Evolutionary conservation across 1,140 invertebrate genomes (phyloP), one percentile per base, ranked within the genome.

Genomic region (Conopomorpha cramerella): DNA sequence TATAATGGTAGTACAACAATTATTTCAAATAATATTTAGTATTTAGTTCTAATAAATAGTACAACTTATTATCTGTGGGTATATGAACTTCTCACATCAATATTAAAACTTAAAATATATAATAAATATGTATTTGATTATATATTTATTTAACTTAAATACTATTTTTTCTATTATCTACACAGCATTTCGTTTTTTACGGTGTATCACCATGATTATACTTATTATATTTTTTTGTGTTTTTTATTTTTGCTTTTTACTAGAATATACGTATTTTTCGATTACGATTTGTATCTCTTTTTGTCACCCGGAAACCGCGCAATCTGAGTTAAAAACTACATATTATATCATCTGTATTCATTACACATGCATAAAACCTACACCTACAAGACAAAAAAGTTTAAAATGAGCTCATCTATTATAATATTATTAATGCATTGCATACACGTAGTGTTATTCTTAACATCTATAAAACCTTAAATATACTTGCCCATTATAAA

Each of bases 161-260:
- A 31, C 60, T 68, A 73, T 46, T 33, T 38, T 71, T 62, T 62
- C 72, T 80, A 80, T 80, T 80, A 80, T 80, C 77, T 78, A 78
- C 74, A 78, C 77, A 78, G 77, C 77, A 78, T 80, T 76, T 70
- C 44, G 45, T 55, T 35, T 61, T 56, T 66, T 30, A 34, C 34
- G 23, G 25, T 43, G 38, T 43, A 36, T 44, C 28, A 31, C 39
- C 29, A 26, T 41, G 26, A 30, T 27, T 11, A 35, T 35, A 35
- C 14, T 35, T 46, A 43, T 23, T 11, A 16, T 47, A 51, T 6
- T 23, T 6, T 6, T 6, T 6, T 23, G 19, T 10, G 10, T 6
- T 23, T 23, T 6, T 10, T 23, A 23, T 10, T 23, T 6, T 6
- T 23, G 10, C 4, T 23, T 23, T 23, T 6, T 6, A 23, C 19